Percentiles rank a stretch among this genome's conserved stretches.
These are phyloP conservation scores for Umimayanthus kanabou DNA, from an alignment of 92 coral and sea anemone genomes.

Conservation along the genomic window DNA sequence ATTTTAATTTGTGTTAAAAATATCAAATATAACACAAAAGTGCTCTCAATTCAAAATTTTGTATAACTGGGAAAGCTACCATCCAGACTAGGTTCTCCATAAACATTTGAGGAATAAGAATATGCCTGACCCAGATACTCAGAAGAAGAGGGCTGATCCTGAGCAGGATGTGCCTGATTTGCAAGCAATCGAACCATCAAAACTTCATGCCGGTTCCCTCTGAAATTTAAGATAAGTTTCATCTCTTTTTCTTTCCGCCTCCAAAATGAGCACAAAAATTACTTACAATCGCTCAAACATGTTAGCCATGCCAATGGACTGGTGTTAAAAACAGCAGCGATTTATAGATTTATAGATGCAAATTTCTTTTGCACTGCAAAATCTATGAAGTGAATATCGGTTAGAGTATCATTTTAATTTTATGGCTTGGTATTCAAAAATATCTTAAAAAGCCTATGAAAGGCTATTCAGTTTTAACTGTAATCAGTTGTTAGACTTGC, in stretches of 20 bases:
- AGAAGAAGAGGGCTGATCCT: slow-evolving; percentile 1
- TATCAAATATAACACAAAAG: neutral
- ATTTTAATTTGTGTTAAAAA: neutral
- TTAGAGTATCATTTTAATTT: too few species aligned
- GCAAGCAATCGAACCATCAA: slow-evolving; percentile 42
- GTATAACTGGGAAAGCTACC: neutral
- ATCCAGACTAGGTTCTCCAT: slow-evolving; percentile 2
- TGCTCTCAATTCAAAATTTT: neutral
- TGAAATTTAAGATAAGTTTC: slow-evolving; percentile 45
- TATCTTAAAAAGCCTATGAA: too few species aligned
- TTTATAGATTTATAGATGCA: too few species aligned
- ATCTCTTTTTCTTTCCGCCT: slow-evolving; percentile 42
- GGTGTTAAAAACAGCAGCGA: too few species aligned
- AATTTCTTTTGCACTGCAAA: too few species aligned
- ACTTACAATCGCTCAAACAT: too few species aligned
- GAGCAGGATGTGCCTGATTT: neutral
- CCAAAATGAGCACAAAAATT: neutral
- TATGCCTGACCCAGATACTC: neutral
- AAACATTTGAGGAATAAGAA: neutral
- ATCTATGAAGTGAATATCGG: too few species aligned
- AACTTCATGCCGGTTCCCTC: slow-evolving; percentile 55
- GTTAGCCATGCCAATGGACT: too few species aligned
- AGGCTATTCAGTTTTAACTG: too few species aligned
- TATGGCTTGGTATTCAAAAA: too few species aligned
- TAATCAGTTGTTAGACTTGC: too few species aligned